Conservation (phyloP, 2,888 invertebrate species). For the Xestia c-nigrum region DNA sequence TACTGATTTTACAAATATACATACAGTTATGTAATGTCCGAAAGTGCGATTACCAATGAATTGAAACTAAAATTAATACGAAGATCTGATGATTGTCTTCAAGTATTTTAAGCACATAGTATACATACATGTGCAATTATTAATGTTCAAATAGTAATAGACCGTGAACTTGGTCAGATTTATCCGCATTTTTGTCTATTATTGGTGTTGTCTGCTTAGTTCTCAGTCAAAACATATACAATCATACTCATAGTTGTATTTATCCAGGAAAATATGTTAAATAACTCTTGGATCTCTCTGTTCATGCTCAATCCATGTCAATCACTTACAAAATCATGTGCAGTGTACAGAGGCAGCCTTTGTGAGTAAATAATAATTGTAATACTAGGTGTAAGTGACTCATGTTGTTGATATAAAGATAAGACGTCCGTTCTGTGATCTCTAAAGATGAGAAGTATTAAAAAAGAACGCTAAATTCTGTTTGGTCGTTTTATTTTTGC, state of each 20-base stretch:
- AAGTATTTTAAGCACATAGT: not conserved
- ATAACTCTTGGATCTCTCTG: slow-evolving; percentile 13
- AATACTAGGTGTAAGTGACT: slow-evolving; percentile 53
- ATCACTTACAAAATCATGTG: slow-evolving; percentile 36
- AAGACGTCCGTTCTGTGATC: slow-evolving; percentile 66
- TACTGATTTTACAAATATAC: slow-evolving; percentile 8
- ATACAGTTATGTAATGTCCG: not conserved
- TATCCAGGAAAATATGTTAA: not conserved
- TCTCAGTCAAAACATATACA: not conserved
- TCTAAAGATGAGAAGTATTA: slow-evolving; percentile 64
- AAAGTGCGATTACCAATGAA: slow-evolving; percentile 2
- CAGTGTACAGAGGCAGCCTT: slow-evolving; percentile 24
- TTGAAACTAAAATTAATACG: slow-evolving; percentile 1
- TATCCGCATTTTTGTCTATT: not conserved
- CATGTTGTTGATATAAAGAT: slow-evolving; percentile 53
- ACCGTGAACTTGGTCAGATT: not conserved
- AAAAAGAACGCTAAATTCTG: slow-evolving; percentile 64
- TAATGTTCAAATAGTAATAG: slow-evolving; percentile 3
- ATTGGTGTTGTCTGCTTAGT: slow-evolving; percentile 4
- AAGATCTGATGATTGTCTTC: slow-evolving; percentile 27
- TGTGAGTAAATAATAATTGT: slow-evolving; percentile 34
- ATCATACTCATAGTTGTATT: not conserved
- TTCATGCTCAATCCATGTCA: slow-evolving; percentile 27
- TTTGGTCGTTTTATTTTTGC: slow-evolving; percentile 66
- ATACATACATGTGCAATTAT: not conserved